Conservation (phyloP, 2,888 invertebrate species). For the Agriotes lineatus region DNA sequence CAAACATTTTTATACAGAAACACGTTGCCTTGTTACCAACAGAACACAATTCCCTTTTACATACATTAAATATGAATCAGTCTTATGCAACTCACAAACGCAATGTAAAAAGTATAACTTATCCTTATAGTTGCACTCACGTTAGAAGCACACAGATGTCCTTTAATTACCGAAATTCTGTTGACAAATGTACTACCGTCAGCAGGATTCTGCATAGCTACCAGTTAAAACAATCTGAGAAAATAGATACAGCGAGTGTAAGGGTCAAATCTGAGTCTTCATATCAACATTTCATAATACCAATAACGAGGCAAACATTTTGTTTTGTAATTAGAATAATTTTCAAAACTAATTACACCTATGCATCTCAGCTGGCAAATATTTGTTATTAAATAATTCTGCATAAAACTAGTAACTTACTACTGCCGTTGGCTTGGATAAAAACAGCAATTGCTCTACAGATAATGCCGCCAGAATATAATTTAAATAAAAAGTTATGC, state of each 20-base stretch:
- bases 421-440: neutral
- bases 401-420: neutral
- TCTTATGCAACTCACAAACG: no score
- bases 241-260: neutral
- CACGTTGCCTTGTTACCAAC: no score
- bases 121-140: conserved; percentile 35
- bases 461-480: no score
- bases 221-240: neutral
- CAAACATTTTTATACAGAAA: no score
- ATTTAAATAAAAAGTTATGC: no score
- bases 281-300: neutral
- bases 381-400: neutral
- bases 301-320: no score
- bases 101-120: neutral
- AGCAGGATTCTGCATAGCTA: conserved; percentile 17
- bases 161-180: conserved; percentile 44
- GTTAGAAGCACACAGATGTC: conserved; percentile 42
- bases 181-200: conserved; percentile 6
- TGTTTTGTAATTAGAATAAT: no score
- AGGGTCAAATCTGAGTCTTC: neutral
- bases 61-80: no score
- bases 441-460: neutral
- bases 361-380: no score
- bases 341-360: no score
- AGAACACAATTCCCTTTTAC: no score